phyloP scores from a whole-genome alignment of 2,888 invertebrate species.

The Choristoneura rosaceana region DNA sequence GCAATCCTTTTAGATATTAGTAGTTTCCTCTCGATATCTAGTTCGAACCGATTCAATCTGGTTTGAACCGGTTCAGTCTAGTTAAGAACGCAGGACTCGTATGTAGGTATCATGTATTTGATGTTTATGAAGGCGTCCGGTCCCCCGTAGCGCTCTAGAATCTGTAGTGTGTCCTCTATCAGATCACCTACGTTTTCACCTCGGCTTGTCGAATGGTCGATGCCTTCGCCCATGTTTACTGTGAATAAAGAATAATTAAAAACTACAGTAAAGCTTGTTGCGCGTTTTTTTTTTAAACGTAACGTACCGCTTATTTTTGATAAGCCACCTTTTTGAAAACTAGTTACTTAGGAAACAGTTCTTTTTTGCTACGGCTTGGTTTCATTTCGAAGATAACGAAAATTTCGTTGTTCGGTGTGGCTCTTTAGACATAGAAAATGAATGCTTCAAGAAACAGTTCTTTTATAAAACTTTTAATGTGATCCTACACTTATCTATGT shows the following conservation, averaged over 20 bases:
- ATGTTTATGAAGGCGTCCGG: slow-evolving; percentile 99
- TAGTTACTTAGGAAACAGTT: no score
- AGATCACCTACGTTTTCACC: slow-evolving; percentile 95
- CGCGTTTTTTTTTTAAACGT: no score
- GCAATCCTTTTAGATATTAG: neutral
- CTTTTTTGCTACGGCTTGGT: no score
- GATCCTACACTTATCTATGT: no score
- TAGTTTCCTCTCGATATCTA: slow-evolving; percentile 56
- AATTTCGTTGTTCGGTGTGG: no score
- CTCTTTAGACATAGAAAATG: no score
- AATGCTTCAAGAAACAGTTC: no score
- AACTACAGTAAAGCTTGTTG: no score
- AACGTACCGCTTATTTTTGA: no score
- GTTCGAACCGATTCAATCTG: slow-evolving; percentile 86
- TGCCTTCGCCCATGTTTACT: slow-evolving; percentile 95
- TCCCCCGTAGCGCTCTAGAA: slow-evolving; percentile 96
- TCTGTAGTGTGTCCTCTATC: slow-evolving; percentile 96
- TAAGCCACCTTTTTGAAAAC: no score
- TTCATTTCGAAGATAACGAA: no score
- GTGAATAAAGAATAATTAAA: slow-evolving; percentile 51
- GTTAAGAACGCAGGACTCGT: slow-evolving; percentile 95
- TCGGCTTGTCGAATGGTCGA: slow-evolving; percentile 95
- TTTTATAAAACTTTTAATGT: no score
- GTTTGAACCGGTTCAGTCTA: slow-evolving; percentile 57
- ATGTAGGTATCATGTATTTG: slow-evolving; percentile 99